These are phyloP conservation scores for Phaedon cochleariae DNA, from an alignment of 2,888 invertebrate genomes.

Conservation along the genomic window DNA sequence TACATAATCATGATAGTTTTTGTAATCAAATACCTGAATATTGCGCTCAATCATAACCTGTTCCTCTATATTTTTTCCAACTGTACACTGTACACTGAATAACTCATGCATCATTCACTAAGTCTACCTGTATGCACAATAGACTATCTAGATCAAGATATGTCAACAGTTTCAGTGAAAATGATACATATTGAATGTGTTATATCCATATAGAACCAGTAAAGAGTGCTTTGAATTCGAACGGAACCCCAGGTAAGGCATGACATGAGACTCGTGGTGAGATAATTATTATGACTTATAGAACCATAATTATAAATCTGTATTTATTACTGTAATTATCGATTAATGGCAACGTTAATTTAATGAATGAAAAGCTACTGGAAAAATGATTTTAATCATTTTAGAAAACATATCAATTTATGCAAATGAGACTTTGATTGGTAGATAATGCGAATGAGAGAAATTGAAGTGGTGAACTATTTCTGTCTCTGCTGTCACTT, in stretches of 20 bases:
- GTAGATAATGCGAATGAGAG: slow-evolving; percentile 10
- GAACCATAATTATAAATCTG: slow-evolving; percentile 10
- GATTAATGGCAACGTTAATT: slow-evolving; percentile 14
- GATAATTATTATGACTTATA: slow-evolving; percentile 16
- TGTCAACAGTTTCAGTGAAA: neutral
- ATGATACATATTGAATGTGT: neutral
- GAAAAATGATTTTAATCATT: slow-evolving; percentile 15
- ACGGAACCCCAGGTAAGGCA: slow-evolving; percentile 9
- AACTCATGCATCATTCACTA: neutral
- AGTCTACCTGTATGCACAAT: neutral
- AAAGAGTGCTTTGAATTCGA: neutral
- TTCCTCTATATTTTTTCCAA: too few relatives aligned
- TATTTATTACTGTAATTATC: slow-evolving; percentile 21
- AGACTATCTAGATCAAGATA: neutral
- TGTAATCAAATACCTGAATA: too few relatives aligned
- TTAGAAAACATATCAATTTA: slow-evolving; percentile 8
- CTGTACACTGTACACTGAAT: too few relatives aligned
- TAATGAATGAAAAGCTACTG: slow-evolving; percentile 3
- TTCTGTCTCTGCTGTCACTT: too few relatives aligned
- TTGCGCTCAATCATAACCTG: too few relatives aligned
- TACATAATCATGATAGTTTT: too few relatives aligned
- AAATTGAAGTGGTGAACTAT: too few relatives aligned
- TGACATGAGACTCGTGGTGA: slow-evolving; percentile 14
- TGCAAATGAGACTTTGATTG: too few relatives aligned
- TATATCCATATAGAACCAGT: neutral